These are phyloP conservation scores for Antennarius striatus DNA, from an alignment of 2,113 vertebrate genomes.

Conservation along the genomic window DNA sequence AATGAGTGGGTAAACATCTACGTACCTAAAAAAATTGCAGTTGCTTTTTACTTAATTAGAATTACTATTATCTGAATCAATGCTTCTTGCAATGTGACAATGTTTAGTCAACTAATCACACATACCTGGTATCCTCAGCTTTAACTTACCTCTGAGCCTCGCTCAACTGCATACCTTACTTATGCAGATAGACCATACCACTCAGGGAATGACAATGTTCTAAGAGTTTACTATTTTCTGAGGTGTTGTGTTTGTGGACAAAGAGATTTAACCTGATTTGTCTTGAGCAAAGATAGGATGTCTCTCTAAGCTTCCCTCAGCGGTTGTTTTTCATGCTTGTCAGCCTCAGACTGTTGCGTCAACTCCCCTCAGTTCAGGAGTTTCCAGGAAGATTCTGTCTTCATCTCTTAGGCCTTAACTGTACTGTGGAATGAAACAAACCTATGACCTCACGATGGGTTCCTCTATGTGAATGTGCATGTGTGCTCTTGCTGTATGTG, in stretches of 20 bases:
- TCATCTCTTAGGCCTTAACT: constrained; percentile 5
- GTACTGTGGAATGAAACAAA: not conserved
- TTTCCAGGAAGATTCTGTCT: constrained; percentile 34
- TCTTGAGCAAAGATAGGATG: not conserved
- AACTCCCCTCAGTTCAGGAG: not conserved
- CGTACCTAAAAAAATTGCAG: too few relatives aligned
- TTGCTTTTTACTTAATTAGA: too few relatives aligned
- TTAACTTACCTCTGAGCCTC: not conserved
- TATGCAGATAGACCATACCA: too few relatives aligned
- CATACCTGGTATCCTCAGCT: too few relatives aligned
- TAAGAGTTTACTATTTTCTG: too few relatives aligned
- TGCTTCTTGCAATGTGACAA: too few relatives aligned
- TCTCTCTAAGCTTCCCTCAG: not conserved
- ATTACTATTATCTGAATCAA: too few relatives aligned
- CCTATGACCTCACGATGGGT: not conserved
- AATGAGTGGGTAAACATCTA: too few relatives aligned
- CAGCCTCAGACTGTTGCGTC: not conserved
- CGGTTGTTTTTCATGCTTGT: not conserved
- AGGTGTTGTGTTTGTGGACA: constrained; percentile 17
- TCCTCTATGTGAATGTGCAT: not conserved
- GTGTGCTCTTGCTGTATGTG: not conserved
- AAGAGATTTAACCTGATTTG: constrained; percentile 41
- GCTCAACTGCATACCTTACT: not conserved
- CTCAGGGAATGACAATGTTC: not conserved
- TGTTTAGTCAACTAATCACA: too few relatives aligned